Base-by-base conservation (phyloP, 64 coral and sea anemone species). In the Actinia equina region DNA sequence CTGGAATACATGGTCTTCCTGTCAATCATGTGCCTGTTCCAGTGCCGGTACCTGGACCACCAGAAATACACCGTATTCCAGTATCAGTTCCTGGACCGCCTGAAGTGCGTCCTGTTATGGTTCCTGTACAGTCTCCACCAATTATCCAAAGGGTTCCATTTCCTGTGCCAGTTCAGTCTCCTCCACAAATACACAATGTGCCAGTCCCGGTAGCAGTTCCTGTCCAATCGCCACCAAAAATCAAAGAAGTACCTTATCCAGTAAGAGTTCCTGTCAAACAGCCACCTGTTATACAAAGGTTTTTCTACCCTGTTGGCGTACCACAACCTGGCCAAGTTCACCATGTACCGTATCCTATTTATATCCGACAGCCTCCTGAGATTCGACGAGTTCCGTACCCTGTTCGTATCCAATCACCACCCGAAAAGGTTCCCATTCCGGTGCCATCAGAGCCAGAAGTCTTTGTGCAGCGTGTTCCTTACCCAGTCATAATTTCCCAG, bases 341-440 rank as follows among this genome's bases (percentile, higher is more conserved):
- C 43, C 84, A 91, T 27, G 86, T 94, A 49, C 95, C 92, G 5
- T 83, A 74, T 52, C 94, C 94, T 16, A 86, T 97, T 7, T 84
- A 93, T 49, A 71, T 97, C 60, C 88, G 89, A 19, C 77, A 89
- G 26, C 88, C 94, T 14, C 88, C 94, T 6, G 95, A 98, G 86
- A 58, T 91, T 62, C 91, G 83, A 82, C 42, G 30, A 46, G 77
- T 89, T 25, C 87, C 93, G 2, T 85, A 84, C 52, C 76, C 93
- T 56, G 88, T 95, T 43, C 88, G 80, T 41, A 22, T 88, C 12
- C 77, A 82, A 44, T 88, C 90, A 17, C 84, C 88, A 30, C 95
- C 91, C 3, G 69, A 88, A 27, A 77, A 43, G 67, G 88, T 97
- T 58, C 88, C 91, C 8, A 80, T 97, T 16, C 88, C 94, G 20